These are phyloP conservation scores for Dilophus febrilis DNA, from an alignment of 2,888 invertebrate species.

Conservation along the genomic window DNA sequence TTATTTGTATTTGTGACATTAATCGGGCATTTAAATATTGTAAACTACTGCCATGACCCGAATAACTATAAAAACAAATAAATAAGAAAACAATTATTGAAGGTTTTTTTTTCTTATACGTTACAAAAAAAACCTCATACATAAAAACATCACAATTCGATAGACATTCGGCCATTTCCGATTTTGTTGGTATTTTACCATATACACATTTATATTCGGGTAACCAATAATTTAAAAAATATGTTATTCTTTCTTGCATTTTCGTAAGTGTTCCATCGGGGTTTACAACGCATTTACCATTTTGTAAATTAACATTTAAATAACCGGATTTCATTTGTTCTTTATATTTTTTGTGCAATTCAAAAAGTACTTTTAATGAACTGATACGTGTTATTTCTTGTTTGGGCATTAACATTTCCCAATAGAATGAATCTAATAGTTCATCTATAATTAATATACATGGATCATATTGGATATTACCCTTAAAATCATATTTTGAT, in stretches of 20 bases:
- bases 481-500: not conserved
- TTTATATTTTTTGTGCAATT: conserved; percentile 19
- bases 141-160: conserved; percentile 37
- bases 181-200: conserved; percentile 33
- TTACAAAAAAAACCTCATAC: too few relatives aligned
- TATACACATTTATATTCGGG: conserved; percentile 31
- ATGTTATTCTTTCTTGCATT: conserved; percentile 31
- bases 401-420: conserved; percentile 24
- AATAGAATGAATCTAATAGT: conserved; percentile 26
- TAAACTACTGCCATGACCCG: conserved; percentile 41
- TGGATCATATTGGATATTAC: not conserved
- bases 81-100: conserved; percentile 19
- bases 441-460: conserved; percentile 11
- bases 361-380: conserved; percentile 23
- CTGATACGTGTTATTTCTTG: conserved; percentile 26
- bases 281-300: conserved; percentile 23
- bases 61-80: conserved; percentile 34
- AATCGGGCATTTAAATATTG: too few relatives aligned
- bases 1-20: conserved; percentile 31
- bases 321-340: conserved; percentile 20
- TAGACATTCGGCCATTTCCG: conserved; percentile 34
- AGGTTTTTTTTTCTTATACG: too few relatives aligned
- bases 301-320: conserved; percentile 16
- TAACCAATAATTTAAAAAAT: conserved; percentile 33
- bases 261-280: conserved; percentile 28